Evolutionary conservation across 1,140 invertebrate species (phyloP).

Genomic region (Procambarus virginalis): DNA sequence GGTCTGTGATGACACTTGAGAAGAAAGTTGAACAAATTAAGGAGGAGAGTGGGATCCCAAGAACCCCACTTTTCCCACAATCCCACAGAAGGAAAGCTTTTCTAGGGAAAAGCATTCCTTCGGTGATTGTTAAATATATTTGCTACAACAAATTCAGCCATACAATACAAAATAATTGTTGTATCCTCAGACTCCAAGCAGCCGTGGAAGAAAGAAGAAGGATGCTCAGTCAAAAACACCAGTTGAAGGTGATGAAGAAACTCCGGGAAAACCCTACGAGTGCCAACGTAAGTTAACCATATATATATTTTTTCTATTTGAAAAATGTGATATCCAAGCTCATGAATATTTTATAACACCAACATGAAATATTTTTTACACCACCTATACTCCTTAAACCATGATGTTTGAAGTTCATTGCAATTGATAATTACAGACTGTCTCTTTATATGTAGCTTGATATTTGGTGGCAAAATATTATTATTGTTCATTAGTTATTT

Average conservation of each 20-base stretch:
- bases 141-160: too few relatives aligned
- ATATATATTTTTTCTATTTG: neutral
- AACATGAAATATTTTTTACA: neutral
- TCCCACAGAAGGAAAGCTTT: too few relatives aligned
- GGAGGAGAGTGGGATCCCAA: too few relatives aligned
- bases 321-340: slow-evolving; percentile 23
- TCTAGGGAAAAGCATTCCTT: too few relatives aligned
- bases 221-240: slow-evolving; percentile 9
- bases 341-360: neutral
- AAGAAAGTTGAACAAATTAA: too few relatives aligned
- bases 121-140: too few relatives aligned
- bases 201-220: slow-evolving; percentile 56
- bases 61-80: too few relatives aligned
- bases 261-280: slow-evolving; percentile 58
- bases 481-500: too few relatives aligned
- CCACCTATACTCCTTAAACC: neutral
- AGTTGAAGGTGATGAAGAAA: slow-evolving; percentile 55
- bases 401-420: neutral
- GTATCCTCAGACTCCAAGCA: slow-evolving; percentile 30
- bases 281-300: slow-evolving; percentile 53
- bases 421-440: neutral
- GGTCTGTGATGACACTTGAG: too few relatives aligned
- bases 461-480: neutral
- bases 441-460: neutral
- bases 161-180: neutral